Evolutionary conservation across 2,888 invertebrate genomes (phyloP).

Genomic region (Scaptomyza caliginosa): DNA sequence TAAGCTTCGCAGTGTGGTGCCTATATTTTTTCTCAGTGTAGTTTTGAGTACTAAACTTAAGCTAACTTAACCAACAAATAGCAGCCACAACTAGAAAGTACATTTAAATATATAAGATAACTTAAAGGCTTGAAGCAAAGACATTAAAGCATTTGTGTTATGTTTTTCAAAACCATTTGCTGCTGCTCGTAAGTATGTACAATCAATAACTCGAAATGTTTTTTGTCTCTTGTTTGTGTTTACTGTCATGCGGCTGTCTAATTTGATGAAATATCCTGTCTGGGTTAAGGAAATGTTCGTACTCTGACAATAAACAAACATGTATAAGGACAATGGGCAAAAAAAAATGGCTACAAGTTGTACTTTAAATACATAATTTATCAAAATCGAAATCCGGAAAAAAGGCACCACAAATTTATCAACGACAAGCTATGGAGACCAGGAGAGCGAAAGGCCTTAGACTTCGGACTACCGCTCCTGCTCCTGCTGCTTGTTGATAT

Average conservation of each 20-base stretch:
- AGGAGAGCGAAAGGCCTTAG: not conserved
- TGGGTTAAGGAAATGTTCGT: constrained; percentile 20
- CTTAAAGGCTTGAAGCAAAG: not conserved
- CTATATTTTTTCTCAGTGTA: not conserved
- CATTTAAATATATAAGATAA: not conserved
- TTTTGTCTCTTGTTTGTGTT: constrained; percentile 39
- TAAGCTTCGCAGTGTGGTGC: too few species aligned
- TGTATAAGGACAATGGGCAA: constrained; percentile 12
- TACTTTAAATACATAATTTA: constrained; percentile 71
- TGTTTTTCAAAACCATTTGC: not conserved
- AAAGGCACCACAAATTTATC: constrained; percentile 44
- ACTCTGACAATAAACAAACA: constrained; percentile 18
- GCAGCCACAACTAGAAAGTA: too few species aligned
- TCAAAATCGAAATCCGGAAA: constrained; percentile 66
- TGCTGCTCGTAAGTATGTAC: not conserved
- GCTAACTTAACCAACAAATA: not conserved
- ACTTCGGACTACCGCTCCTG: not conserved
- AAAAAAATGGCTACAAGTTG: constrained; percentile 59
- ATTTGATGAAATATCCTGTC: constrained; percentile 37
- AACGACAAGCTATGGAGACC: constrained; percentile 27
- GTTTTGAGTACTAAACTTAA: not conserved
- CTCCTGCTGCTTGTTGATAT: constrained; percentile 4
- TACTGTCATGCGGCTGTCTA: constrained; percentile 31
- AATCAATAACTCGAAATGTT: constrained; percentile 38
- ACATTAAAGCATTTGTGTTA: constrained; percentile 1